These are phyloP conservation scores for Zaprionus taronus DNA, from an alignment of 1,140 invertebrate species.

Conservation along the genomic window DNA sequence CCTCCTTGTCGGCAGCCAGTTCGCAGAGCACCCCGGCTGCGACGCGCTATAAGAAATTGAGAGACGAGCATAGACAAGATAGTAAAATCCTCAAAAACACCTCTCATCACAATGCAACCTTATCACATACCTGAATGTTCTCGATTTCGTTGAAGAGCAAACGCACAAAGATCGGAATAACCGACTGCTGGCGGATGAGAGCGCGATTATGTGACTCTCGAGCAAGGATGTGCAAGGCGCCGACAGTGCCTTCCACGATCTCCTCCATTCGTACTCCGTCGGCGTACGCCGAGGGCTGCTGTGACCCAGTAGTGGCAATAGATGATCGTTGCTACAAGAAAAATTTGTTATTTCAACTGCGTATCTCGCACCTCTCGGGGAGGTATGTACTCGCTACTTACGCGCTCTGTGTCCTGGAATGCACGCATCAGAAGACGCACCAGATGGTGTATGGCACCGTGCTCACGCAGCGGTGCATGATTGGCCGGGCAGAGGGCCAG, in stretches of 20 bases:
- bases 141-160: conserved; percentile 98
- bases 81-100: neutral
- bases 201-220: conserved; percentile 96
- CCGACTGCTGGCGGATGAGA: conserved; percentile 95
- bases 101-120: neutral
- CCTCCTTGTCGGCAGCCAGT: conserved; percentile 97
- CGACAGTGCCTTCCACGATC: conserved; percentile 98
- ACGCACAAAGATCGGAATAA: conserved; percentile 98
- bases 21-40: conserved; percentile 98
- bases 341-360: neutral
- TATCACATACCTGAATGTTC: conserved; percentile 91
- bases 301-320: conserved; percentile 88
- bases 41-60: conserved; percentile 87
- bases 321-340: conserved; percentile 85
- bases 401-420: conserved; percentile 91
- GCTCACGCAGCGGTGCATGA: conserved; percentile 96
- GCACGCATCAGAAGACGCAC: conserved; percentile 96
- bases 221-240: conserved; percentile 98
- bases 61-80: neutral
- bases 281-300: conserved; percentile 92
- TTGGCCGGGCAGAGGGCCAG: conserved; percentile 97
- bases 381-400: conserved; percentile 85
- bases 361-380: neutral
- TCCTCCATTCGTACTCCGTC: conserved; percentile 99
- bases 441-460: conserved; percentile 96